A percentile compares a stretch with the other conserved stretches of the same genome.
Conservation (phyloP, 2,888 invertebrate species). For the Coleophora flavipennella region DNA sequence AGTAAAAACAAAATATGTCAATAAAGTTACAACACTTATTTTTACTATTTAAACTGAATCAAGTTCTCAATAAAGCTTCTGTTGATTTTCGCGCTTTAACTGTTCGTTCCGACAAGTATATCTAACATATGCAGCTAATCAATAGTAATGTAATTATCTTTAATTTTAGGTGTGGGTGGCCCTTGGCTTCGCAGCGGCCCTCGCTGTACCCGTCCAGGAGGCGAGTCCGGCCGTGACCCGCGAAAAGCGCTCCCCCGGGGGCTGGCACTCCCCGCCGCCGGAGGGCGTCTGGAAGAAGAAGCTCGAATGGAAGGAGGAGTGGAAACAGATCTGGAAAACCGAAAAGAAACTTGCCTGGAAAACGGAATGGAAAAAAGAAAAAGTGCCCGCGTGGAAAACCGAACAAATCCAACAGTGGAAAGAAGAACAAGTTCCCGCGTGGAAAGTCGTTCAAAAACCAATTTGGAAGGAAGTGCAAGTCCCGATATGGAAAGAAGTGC, state of each 20-base stretch:
- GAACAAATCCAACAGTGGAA: constrained; percentile 86
- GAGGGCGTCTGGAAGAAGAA: constrained; percentile 88
- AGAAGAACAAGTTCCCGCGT: constrained; percentile 80
- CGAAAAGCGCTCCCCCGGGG: constrained; percentile 69
- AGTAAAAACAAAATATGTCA: too few relatives aligned
- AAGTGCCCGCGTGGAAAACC: constrained; percentile 85
- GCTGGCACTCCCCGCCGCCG: constrained; percentile 66
- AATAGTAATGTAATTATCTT: constrained; percentile 19
- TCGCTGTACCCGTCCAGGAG: constrained; percentile 46
- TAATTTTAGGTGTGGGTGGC: constrained; percentile 72
- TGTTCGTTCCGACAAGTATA: too few relatives aligned
- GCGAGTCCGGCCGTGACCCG: constrained; percentile 44
- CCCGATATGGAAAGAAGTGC: constrained; percentile 78
- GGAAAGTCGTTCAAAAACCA: constrained; percentile 79
- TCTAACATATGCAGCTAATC: too few relatives aligned
- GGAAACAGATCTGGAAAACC: constrained; percentile 83
- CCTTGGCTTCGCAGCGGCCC: constrained; percentile 64
- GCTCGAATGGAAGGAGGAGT: constrained; percentile 87
- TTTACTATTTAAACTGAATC: too few relatives aligned
- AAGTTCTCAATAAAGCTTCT: too few relatives aligned
- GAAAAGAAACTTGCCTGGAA: constrained; percentile 83
- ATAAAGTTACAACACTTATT: too few relatives aligned
- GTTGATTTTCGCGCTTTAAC: too few relatives aligned
- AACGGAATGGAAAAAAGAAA: constrained; percentile 81
- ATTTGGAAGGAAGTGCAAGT: constrained; percentile 81